A percentile compares a stretch with the other conserved stretches of the same genome.
phyloP scores from a whole-genome alignment of 1,140 invertebrate species.

The Matsumurasca onukii region DNA sequence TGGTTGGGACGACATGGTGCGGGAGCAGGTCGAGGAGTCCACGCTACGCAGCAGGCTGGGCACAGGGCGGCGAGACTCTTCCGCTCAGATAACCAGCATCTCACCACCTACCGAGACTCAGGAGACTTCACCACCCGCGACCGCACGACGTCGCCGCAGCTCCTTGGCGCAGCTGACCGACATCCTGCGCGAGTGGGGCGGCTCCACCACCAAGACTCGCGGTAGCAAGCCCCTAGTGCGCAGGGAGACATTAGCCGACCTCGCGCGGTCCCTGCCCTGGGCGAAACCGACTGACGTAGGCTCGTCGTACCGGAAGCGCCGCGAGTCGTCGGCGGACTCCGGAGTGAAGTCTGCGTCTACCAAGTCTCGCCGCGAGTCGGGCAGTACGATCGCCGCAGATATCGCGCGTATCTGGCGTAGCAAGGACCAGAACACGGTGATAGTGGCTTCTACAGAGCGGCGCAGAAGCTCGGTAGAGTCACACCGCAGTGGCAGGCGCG shows the following conservation, averaged over 20 bases:
- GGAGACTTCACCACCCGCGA: constrained; percentile 61
- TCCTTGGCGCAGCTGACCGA: constrained; percentile 86
- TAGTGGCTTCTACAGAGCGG: constrained; percentile 43
- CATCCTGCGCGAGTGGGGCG: constrained; percentile 82
- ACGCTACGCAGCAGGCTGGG: constrained; percentile 70
- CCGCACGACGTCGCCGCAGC: constrained; percentile 70
- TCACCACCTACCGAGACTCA: constrained; percentile 72
- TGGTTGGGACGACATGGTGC: constrained; percentile 86
- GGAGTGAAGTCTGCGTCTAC: constrained; percentile 72
- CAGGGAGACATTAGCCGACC: constrained; percentile 80
- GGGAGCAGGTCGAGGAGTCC: constrained; percentile 81
- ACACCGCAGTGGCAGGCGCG: constrained; percentile 41
- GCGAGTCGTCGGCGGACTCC: constrained; percentile 80
- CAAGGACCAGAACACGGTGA: constrained; percentile 52
- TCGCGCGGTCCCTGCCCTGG: constrained; percentile 72
- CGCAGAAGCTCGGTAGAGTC: constrained; percentile 49
- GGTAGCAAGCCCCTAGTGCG: constrained; percentile 67
- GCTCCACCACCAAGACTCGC: constrained; percentile 55
- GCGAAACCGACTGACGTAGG: constrained; percentile 50
- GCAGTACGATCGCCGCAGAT: constrained; percentile 64
- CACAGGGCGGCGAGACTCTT: constrained; percentile 76
- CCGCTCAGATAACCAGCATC: constrained; percentile 81
- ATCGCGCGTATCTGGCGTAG: constrained; percentile 67
- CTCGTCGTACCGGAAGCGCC: constrained; percentile 57
- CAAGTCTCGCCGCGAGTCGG: constrained; percentile 68